Evolutionary conservation across 2,113 vertebrate genomes (phyloP), one percentile per base, ranked within the genome.

Genomic region (Trachemys scripta): DNA sequence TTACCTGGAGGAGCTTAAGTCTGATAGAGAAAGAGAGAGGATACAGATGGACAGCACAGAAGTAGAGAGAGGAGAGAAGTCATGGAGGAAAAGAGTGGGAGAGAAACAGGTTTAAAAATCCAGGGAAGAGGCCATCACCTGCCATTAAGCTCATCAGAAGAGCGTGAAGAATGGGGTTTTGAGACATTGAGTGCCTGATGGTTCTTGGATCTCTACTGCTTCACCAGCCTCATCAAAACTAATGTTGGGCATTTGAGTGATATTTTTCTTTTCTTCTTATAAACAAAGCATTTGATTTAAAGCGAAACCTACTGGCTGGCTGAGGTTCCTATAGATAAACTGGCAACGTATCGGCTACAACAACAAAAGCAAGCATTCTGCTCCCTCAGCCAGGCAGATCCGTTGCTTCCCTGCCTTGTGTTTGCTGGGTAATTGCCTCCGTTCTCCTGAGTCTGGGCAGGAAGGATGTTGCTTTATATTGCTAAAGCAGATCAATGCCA

Each of bases 381-480:
- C n/a, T 82, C 54, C 80, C 50, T 57, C 80, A 29, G 5, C 13
- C 72, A 62, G 49, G n/a, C 51, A 90, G 19, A 88, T 75, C 65
- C 91, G 3, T 72, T 12, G 3, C 80, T 90, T 93, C 27, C 47
- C 82, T 2, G 6, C 35, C 92, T 87, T 3, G 0, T n/a, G 53
- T 89, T 90, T 96, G n/a, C 86, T 95, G 29, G 31, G 14, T 54
- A 57, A 27, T 84, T 90, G 79, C 76, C 65, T 90, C 24, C 53
- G 53, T 92, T 6, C 11, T 53, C 85, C 76, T 69, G 17, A 78
- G 87, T 51, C 75, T 83, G 62, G 5, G 7, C 45, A 2, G 5
- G 53, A 96, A 92, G 47, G 75, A 79, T 76, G 20, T 90, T 96
- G 96, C 88, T 35, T 95, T 96, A 75, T 94, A 69, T 97, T 92